Evolutionary conservation across 2,888 invertebrate genomes (phyloP).

Genomic region (Tricholauxania praeusta): DNA sequence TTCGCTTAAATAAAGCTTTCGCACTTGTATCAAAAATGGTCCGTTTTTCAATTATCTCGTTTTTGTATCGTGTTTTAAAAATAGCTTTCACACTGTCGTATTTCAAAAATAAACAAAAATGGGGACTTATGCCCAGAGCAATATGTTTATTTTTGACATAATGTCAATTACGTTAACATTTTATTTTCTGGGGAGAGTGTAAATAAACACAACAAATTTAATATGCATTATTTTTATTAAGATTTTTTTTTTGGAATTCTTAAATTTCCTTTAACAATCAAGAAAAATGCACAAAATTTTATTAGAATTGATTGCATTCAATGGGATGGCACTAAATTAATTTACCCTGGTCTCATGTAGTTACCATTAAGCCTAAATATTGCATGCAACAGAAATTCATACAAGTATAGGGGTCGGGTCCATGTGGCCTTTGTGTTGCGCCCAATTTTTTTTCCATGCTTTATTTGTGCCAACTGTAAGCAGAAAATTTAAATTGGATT

Average conservation of each 20-base stretch:
- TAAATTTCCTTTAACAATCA: neutral
- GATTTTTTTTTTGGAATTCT: neutral
- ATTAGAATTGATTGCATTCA: neutral
- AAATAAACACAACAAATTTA: too few species aligned
- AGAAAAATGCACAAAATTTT: neutral
- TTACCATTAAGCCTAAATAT: neutral
- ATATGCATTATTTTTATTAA: too few species aligned
- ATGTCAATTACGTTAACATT: too few species aligned
- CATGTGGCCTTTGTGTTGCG: neutral
- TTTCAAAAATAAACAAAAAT: too few species aligned
- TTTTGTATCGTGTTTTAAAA: too few species aligned
- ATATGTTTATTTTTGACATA: too few species aligned
- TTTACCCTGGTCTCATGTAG: neutral
- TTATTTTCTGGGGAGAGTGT: too few species aligned
- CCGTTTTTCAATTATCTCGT: too few species aligned
- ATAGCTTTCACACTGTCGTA: too few species aligned
- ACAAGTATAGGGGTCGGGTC: neutral
- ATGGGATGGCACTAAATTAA: neutral
- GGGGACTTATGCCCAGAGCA: too few species aligned
- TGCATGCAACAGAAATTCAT: neutral
- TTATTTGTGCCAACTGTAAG: neutral
- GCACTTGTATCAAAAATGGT: too few species aligned
- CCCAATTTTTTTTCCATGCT: neutral
- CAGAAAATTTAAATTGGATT: constrained; percentile 21
- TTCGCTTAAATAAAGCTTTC: too few species aligned